Conservation (phyloP, 1,140 invertebrate species). For the Cyclargus thomasi region DNA sequence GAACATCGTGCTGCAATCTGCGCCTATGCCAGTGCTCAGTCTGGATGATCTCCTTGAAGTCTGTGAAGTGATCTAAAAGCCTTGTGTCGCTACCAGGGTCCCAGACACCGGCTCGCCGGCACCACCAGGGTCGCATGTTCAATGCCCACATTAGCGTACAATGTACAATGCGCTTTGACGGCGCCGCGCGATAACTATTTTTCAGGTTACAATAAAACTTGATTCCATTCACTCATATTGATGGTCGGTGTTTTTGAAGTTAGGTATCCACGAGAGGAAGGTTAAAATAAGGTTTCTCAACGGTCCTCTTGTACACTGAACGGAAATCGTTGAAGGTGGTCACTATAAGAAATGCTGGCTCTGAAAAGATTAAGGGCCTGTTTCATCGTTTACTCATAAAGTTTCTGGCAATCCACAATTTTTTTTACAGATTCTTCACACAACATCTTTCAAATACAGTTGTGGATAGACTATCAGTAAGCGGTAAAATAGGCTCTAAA, state of each 20-base stretch:
- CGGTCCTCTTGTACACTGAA: background rate
- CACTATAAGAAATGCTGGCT: too few species aligned
- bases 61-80: background rate
- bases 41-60: too few species aligned
- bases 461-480: too few species aligned
- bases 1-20: too few species aligned
- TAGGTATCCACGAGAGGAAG: background rate
- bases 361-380: too few species aligned
- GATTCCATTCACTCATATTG: background rate
- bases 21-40: too few species aligned
- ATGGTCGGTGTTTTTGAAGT: background rate
- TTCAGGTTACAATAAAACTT: background rate
- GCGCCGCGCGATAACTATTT: conserved; percentile 1
- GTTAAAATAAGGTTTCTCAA: background rate
- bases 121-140: background rate
- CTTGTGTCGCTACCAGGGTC: background rate
- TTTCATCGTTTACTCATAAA: too few species aligned
- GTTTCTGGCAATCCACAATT: too few species aligned
- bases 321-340: background rate
- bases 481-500: too few species aligned
- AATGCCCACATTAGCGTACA: conserved; percentile 12
- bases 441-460: background rate
- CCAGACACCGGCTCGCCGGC: background rate
- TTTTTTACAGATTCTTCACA: too few species aligned
- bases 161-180: conserved; percentile 12